Conservation (phyloP, 1,140 invertebrate species). For the Drosophila rhopaloa region DNA sequence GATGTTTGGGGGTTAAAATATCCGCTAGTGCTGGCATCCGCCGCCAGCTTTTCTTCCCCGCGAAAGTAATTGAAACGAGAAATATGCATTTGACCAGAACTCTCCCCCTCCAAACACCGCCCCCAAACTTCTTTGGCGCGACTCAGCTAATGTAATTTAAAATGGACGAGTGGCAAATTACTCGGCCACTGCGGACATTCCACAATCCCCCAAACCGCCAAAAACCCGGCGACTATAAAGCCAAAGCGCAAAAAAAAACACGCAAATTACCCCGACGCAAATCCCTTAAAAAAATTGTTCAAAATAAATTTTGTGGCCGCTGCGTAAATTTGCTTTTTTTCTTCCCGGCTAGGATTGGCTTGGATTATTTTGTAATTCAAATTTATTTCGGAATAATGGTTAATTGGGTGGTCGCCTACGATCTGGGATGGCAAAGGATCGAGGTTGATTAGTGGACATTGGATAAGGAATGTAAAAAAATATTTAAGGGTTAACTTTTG, state of each 20-base stretch:
- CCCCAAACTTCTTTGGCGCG: slow-evolving; percentile 21
- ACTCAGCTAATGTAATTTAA: slow-evolving; percentile 79
- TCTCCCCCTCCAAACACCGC: not conserved
- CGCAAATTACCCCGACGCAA: slow-evolving; percentile 63
- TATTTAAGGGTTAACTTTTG: not conserved
- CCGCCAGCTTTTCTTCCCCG: slow-evolving; percentile 13
- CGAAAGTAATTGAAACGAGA: slow-evolving; percentile 76
- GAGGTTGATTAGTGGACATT: slow-evolving; percentile 12
- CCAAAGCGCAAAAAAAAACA: slow-evolving; percentile 30
- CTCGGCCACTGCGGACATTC: slow-evolving; percentile 59
- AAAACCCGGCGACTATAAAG: slow-evolving; percentile 10
- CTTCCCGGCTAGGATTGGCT: slow-evolving; percentile 34
- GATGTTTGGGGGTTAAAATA: slow-evolving; percentile 17
- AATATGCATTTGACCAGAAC: slow-evolving; percentile 76
- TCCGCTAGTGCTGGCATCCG: slow-evolving; percentile 22
- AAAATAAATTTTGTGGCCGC: slow-evolving; percentile 75
- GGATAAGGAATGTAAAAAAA: not conserved
- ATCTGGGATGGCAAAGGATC: slow-evolving; percentile 25
- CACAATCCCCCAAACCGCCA: slow-evolving; percentile 1
- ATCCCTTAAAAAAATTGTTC: slow-evolving; percentile 70
- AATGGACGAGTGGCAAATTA: slow-evolving; percentile 81
- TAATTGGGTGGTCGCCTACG: slow-evolving; percentile 38
- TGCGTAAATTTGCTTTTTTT: slow-evolving; percentile 59
- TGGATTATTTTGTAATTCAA: slow-evolving; percentile 79
- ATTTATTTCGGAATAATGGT: slow-evolving; percentile 51